phyloP scores from a whole-genome alignment of 2,888 invertebrate genomes.

The Papilio protenor region DNA sequence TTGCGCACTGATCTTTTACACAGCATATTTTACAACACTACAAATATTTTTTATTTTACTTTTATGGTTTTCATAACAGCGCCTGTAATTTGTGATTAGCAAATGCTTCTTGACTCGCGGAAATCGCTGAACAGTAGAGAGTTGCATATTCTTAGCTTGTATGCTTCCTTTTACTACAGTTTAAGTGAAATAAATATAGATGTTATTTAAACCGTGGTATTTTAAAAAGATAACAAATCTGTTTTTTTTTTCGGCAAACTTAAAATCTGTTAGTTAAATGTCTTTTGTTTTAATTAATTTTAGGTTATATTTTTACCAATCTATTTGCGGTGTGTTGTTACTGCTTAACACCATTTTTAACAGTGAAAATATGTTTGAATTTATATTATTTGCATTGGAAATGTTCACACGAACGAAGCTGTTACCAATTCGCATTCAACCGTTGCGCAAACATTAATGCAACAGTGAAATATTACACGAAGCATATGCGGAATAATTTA shows the following conservation, averaged over 20 bases:
- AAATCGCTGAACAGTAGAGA: not conserved
- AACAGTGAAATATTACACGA: constrained; percentile 20
- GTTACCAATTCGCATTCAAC: constrained; percentile 11
- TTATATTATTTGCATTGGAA: constrained; percentile 6
- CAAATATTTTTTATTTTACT: not conserved
- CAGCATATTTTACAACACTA: constrained; percentile 11
- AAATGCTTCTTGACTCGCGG: not conserved
- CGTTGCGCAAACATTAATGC: constrained; percentile 20
- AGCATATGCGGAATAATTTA: constrained; percentile 27
- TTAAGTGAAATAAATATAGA: too few species aligned
- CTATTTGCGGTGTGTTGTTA: not conserved
- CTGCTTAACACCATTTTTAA: not conserved
- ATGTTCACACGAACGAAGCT: constrained; percentile 10
- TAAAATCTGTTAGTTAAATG: not conserved
- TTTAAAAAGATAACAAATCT: too few species aligned
- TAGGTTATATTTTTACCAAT: not conserved
- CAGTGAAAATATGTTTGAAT: not conserved
- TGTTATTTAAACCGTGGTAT: too few species aligned
- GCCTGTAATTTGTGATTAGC: constrained; percentile 4
- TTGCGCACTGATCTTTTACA: constrained; percentile 22
- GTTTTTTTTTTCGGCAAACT: not conserved
- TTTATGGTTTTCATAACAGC: not conserved
- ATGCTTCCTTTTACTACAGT: not conserved
- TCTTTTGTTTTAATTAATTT: not conserved
- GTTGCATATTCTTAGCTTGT: not conserved